Base-by-base conservation (phyloP, 37 sponge, comb jelly and placozoan species). In the Sycon ciliatum region DNA sequence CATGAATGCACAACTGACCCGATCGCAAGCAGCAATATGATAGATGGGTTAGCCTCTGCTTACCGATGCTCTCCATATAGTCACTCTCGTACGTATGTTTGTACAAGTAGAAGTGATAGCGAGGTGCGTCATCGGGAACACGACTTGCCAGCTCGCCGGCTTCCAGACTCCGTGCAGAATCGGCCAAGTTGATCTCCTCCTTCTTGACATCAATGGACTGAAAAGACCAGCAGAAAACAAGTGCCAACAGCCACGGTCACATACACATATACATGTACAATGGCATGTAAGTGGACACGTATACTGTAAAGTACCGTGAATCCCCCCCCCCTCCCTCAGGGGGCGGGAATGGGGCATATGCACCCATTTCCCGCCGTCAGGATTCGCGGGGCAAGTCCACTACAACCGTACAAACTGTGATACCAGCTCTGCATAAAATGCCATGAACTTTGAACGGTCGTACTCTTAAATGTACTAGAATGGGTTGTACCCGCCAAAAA, bases 61-160 rank as follows among this genome's bases (percentile, higher is more conserved):
- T 38, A 89, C 89, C 80, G 0, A 81, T 55, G 2, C 74, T 39
- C 26, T 89, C 87, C 76, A 83, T 57, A 64, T 78, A 74, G 71
- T 89, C 83, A 39, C 85, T 89, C 34, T 91, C 82, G 36, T 79
- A 66, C 9, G 69, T 67, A 69, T 91, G 89, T 36, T 84, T 84
- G 73, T 70, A 91, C 32, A 37, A 72, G 54, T 67, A 91, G 58
- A 91, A 72, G 62, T 87, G 90, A 78, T 91, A 91, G 13, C 92
- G 42, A 36, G 88, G 79, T 7, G 37, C 20, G 34, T 32, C 39
- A 2, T 75, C 69, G n/a, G 85, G 85, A 18, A 91, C 58, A 30
- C 34, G 30, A 1, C 30, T 5, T 3, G 69, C n/a, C 0, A 91
- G 72, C 0, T 65, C 63, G 31, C 57, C 73, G 5, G 79, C 64